Evolutionary conservation across 1,140 invertebrate genomes (phyloP).

Genomic region (Lysiphlebus fabarum): DNA sequence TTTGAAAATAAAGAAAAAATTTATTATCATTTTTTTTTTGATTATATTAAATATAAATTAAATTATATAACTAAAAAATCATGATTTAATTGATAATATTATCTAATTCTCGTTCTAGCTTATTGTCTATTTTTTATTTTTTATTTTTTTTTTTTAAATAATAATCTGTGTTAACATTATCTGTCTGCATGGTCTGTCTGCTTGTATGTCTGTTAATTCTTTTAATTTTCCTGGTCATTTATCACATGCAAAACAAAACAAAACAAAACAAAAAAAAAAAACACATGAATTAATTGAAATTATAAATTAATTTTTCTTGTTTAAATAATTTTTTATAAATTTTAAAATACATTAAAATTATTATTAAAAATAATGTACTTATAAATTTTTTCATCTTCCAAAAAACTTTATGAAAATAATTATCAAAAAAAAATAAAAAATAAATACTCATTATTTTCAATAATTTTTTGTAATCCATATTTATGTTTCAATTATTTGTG

Average conservation of each 20-base stretch:
- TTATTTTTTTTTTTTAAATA: background rate
- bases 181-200: constrained; percentile 13
- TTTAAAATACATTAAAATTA: too few species aligned
- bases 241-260: background rate
- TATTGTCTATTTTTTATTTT: background rate
- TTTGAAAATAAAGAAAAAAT: background rate
- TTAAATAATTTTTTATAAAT: too few species aligned
- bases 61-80: too few species aligned
- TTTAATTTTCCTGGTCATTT: too few species aligned
- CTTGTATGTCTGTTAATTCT: background rate
- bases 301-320: too few species aligned
- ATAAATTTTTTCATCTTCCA: too few species aligned
- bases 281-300: too few species aligned
- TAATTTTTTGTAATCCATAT: background rate
- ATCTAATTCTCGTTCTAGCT: background rate
- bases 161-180: constrained; percentile 6
- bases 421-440: background rate
- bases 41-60: too few species aligned
- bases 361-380: too few species aligned
- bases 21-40: too few species aligned
- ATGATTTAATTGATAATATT: background rate
- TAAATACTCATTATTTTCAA: constrained; percentile 19
- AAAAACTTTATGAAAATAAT: background rate
- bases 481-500: constrained; percentile 6
- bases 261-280: background rate